Evolutionary conservation across 2,113 vertebrate genomes (phyloP).

Genomic region (Elanus axillaris): DNA sequence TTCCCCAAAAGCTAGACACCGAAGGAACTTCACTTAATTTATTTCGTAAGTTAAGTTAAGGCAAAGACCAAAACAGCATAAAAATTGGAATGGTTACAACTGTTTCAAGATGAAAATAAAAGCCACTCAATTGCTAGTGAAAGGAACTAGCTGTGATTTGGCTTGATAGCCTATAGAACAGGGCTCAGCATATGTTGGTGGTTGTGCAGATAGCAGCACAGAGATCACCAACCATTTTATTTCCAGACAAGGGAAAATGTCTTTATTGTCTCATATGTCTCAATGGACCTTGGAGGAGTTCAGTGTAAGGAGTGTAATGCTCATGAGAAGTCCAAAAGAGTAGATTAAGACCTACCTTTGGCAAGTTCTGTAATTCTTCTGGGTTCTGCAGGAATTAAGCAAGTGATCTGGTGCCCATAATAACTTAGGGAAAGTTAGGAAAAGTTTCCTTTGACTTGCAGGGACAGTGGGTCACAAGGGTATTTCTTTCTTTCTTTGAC

Average conservation of each 20-base stretch:
- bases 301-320: background rate
- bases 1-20: slow-evolving; percentile 1
- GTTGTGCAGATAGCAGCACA: slow-evolving; percentile 1
- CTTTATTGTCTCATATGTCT: background rate
- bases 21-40: slow-evolving; percentile 1
- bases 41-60: slow-evolving; percentile 47
- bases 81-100: slow-evolving; percentile 41
- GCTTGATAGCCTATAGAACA: slow-evolving; percentile 28
- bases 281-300: background rate
- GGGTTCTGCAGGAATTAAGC: background rate
- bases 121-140: slow-evolving; percentile 46
- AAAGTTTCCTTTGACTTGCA: background rate
- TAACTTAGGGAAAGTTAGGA: background rate
- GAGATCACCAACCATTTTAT: background rate
- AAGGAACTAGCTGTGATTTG: slow-evolving; percentile 53
- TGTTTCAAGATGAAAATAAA: slow-evolving; percentile 37
- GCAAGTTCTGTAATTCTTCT: background rate
- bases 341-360: background rate
- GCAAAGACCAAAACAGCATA: slow-evolving; percentile 32
- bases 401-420: background rate
- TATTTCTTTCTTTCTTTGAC: background rate
- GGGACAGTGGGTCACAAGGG: background rate
- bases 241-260: background rate
- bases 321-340: background rate
- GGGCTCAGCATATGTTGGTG: background rate